Conservation (phyloP, 2,888 invertebrate species). For the Andrena trimmerana region DNA sequence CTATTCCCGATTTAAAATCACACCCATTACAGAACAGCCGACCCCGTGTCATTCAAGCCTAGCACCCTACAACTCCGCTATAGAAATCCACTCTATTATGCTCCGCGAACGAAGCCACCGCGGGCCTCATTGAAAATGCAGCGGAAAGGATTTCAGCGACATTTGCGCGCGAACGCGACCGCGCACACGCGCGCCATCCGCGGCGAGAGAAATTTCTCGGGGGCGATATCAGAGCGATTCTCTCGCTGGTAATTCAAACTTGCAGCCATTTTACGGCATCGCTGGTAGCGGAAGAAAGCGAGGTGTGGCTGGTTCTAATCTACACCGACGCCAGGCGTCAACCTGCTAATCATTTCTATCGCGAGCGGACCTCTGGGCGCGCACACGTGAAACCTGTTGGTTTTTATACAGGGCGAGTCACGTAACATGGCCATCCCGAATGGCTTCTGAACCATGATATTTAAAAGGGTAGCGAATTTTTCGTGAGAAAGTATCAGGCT, state of each 20-base stretch:
- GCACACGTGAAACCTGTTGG: constrained; percentile 17
- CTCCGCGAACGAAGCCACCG: too few species aligned
- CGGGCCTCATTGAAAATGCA: too few species aligned
- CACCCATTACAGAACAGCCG: constrained; percentile 23
- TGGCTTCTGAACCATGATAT: too few species aligned
- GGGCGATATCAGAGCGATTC: constrained; percentile 32
- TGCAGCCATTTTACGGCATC: constrained; percentile 52
- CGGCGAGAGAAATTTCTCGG: constrained; percentile 26
- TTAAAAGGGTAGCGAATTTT: too few species aligned
- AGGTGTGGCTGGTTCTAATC: constrained; percentile 52
- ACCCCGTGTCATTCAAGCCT: not conserved
- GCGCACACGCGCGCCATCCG: not conserved
- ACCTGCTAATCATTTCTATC: constrained; percentile 42
- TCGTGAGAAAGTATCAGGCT: too few species aligned
- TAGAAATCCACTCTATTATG: too few species aligned
- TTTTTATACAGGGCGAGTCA: constrained; percentile 8
- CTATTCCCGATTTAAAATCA: constrained; percentile 27
- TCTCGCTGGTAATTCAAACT: constrained; percentile 32
- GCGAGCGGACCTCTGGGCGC: not conserved
- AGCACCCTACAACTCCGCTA: too few species aligned
- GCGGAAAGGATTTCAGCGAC: too few species aligned
- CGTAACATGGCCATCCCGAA: too few species aligned
- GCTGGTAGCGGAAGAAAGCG: constrained; percentile 42
- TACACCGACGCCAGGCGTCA: constrained; percentile 28
- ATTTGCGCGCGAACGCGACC: too few species aligned